These are phyloP conservation scores for Zapus hudsonius DNA, from an alignment of 2,113 vertebrate genomes.

Conservation along the genomic window DNA sequence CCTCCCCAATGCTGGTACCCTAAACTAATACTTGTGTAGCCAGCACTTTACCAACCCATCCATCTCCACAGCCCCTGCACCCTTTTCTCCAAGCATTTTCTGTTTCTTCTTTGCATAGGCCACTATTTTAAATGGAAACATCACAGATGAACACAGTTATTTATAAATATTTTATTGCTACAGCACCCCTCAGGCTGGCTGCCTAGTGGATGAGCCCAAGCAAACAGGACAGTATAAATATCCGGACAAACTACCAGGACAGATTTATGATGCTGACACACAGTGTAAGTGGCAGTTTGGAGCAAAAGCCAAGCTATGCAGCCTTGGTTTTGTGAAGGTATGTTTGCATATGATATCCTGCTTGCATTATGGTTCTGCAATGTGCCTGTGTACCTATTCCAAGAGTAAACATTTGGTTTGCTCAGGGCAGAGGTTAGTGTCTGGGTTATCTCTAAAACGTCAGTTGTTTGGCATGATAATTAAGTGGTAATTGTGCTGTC, in stretches of 20 bases:
- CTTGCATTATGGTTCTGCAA: conserved; percentile 60
- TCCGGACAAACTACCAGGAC: conserved; percentile 96
- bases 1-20: too few species aligned
- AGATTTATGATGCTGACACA: conserved; percentile 97
- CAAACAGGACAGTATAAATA: conserved; percentile 96
- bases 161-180: conserved; percentile 79
- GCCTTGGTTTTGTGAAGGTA: conserved; percentile 97
- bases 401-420: conserved; percentile 59
- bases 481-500: conserved; percentile 64
- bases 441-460: conserved; percentile 79
- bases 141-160: conserved; percentile 40
- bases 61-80: too few species aligned
- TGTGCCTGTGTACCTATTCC: conserved; percentile 50
- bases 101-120: background rate
- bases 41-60: too few species aligned
- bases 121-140: conserved; percentile 24
- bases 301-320: conserved; percentile 95
- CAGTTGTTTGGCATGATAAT: conserved; percentile 76
- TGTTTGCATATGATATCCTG: conserved; percentile 63
- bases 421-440: conserved; percentile 62
- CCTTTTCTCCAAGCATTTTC: background rate
- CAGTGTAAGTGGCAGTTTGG: conserved; percentile 99
- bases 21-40: too few species aligned
- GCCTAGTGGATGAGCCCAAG: conserved; percentile 97
- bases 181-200: conserved; percentile 98